Base-by-base conservation (phyloP, 2,888 invertebrate species). In the Silvanus unidentatus region DNA sequence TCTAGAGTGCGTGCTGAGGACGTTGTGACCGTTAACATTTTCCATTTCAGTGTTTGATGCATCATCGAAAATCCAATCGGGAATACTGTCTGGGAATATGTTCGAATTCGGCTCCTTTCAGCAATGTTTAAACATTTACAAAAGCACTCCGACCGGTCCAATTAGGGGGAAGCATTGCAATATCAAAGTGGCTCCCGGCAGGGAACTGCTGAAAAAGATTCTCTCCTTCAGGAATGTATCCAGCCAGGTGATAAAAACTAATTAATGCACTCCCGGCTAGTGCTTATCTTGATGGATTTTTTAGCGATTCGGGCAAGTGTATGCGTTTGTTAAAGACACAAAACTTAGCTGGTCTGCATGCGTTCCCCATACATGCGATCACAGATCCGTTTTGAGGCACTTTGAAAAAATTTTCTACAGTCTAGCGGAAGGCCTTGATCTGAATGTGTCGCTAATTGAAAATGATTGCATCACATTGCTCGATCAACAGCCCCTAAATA, bases 31-130 rank as follows among this genome's bases (percentile, higher is more conserved):
- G n/a, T n/a, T n/a, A n/a, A n/a, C n/a, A n/a, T n/a, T n/a, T n/a
- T n/a, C n/a, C 8, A 8, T 22, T 22, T 22, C 22, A 76, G 76
- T 76, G 75, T 53, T 74, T 27, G 76, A 77, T 53, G 63, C 76
- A 1, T 72, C 73, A 2, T 73, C 75, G 2, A 76, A 75, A 55
- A 49, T 74, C 1, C 75, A 73, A 29, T 63, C 71, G 6, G 75
- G 76, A 3, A 53, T 76, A 6, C 49, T 75, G 1, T 50, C 54
- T 12, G 76, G 75, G 1, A 73, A 75, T 48, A 49, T 69, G 5
- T 62, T 68, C 34, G 70, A 74, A 45, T 57, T 72, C 12, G 76
- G 77, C 2, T 67, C 69, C 50, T 76, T 66, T 58, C 69, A 72
- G 47, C 72, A 76, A 59, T 77, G 76, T 50, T 43, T 66, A 1